Evolutionary conservation across 2,888 invertebrate genomes (phyloP).

Genomic region (Thereva unica): DNA sequence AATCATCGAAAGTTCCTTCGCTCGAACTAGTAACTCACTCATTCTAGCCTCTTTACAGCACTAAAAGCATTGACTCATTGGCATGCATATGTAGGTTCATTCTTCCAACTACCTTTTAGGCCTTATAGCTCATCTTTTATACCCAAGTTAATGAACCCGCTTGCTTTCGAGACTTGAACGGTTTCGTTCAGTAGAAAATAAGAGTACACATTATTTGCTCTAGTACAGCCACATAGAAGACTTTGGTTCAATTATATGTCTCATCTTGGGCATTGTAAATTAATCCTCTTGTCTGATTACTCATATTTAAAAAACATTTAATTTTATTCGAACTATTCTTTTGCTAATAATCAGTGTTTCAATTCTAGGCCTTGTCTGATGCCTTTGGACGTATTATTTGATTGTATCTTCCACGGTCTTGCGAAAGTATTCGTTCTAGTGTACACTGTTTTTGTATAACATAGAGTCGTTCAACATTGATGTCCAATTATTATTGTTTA

Average conservation of each 20-base stretch:
- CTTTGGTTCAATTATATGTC: neutral
- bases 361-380: constrained; percentile 58
- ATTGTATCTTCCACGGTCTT: constrained; percentile 34
- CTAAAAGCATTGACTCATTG: no score
- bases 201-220: no score
- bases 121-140: no score
- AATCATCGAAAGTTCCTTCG: no score
- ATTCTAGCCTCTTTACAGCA: no score
- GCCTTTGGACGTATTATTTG: constrained; percentile 49
- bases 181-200: no score
- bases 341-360: constrained; percentile 33
- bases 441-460: constrained; percentile 22
- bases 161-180: no score
- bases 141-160: no score
- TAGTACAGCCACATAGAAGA: no score
- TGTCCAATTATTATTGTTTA: constrained; percentile 29
- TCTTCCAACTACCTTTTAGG: no score
- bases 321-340: neutral
- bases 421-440: constrained; percentile 5
- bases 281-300: neutral
- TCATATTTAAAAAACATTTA: neutral
- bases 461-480: constrained; percentile 20
- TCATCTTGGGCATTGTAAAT: neutral
- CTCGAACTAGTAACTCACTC: no score
- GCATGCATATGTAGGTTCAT: no score